Conservation (phyloP, 2,888 invertebrate genomes). For the Euplexia lucipara region DNA sequence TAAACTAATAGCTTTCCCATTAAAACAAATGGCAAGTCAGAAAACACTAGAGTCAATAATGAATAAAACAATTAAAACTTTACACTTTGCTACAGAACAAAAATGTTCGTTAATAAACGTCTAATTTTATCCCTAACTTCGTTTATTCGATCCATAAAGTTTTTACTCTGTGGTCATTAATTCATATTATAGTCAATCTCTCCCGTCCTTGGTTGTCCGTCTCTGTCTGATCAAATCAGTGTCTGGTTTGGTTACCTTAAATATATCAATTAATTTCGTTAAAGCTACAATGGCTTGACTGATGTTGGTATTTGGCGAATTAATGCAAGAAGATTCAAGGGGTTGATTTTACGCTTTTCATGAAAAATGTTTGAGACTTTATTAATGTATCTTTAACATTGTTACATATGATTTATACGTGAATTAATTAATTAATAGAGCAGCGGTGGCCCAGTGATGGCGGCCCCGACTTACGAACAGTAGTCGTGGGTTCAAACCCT, state of each 20-base stretch:
- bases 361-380: background rate
- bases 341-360: background rate
- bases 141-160: slow-evolving; percentile 41
- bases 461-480: too few relatives aligned
- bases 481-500: too few relatives aligned
- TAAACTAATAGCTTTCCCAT: slow-evolving; percentile 10
- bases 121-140: slow-evolving; percentile 43
- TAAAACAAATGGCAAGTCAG: slow-evolving; percentile 15
- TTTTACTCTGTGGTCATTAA: slow-evolving; percentile 59
- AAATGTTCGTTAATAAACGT: slow-evolving; percentile 43
- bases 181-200: slow-evolving; percentile 57
- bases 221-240: slow-evolving; percentile 58
- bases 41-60: slow-evolving; percentile 30
- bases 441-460: too few relatives aligned
- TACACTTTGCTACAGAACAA: slow-evolving; percentile 17
- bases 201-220: slow-evolving; percentile 44
- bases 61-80: slow-evolving; percentile 46
- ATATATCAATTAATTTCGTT: slow-evolving; percentile 66
- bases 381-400: background rate
- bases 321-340: slow-evolving; percentile 34
- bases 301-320: slow-evolving; percentile 47
- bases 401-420: too few relatives aligned
- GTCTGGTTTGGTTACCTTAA: slow-evolving; percentile 58
- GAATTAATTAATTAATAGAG: too few relatives aligned
- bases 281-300: slow-evolving; percentile 52